Evolutionary conservation across 2,888 invertebrate genomes (phyloP).

Genomic region (Phragmatobia fuliginosa): DNA sequence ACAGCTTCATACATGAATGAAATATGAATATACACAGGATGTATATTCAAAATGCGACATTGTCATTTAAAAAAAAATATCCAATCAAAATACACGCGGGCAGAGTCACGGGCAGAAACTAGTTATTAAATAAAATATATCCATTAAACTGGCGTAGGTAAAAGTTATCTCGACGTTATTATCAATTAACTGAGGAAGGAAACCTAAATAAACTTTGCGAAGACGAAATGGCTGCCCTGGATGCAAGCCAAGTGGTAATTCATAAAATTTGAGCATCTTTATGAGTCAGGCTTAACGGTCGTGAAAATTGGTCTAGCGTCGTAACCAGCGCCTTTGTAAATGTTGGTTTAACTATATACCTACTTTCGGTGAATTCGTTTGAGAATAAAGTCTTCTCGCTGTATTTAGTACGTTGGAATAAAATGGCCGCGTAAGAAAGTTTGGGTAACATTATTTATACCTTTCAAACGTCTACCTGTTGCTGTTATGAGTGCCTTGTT

Average conservation of each 20-base stretch:
- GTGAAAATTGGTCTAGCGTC: conserved; percentile 49
- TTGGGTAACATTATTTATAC: neutral
- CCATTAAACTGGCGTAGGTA: conserved; percentile 58
- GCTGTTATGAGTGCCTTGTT: too few relatives aligned
- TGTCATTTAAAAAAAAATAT: too few relatives aligned
- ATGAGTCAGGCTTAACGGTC: conserved; percentile 71
- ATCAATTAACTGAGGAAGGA: conserved; percentile 74
- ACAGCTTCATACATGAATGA: too few relatives aligned
- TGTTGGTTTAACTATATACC: conserved; percentile 1
- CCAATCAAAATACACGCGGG: too few relatives aligned
- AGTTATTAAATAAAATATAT: neutral
- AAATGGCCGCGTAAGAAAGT: neutral
- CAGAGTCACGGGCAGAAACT: too few relatives aligned
- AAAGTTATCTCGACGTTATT: conserved; percentile 69
- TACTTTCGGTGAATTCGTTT: neutral
- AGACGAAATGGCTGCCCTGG: conserved; percentile 60
- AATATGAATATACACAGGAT: too few relatives aligned
- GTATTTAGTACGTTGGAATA: neutral
- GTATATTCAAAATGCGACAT: neutral
- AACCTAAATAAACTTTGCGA: conserved; percentile 71
- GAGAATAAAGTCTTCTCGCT: neutral
- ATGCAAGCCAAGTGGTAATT: conserved; percentile 76
- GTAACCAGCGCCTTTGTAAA: conserved; percentile 22
- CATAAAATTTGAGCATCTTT: conserved; percentile 74
- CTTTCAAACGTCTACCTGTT: too few relatives aligned